Conservation (phyloP, 2,888 invertebrate genomes). For the Buathra laborator region DNA sequence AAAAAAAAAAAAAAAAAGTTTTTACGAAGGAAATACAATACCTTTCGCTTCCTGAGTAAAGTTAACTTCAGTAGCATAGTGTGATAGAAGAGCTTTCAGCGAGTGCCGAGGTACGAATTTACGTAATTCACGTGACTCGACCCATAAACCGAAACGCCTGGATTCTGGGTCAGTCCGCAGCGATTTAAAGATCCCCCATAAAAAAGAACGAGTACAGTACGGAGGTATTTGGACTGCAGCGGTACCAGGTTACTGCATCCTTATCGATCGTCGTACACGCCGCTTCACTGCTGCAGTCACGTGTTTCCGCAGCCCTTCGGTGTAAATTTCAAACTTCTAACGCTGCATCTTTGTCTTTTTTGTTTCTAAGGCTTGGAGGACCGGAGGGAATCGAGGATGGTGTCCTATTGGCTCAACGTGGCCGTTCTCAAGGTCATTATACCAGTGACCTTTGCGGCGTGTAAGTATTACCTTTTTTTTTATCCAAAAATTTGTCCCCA, state of each 20-base stretch:
- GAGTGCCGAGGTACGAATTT: background rate
- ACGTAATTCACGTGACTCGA: background rate
- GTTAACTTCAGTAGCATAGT: background rate
- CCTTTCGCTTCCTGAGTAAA: background rate
- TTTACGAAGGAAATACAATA: too few species aligned
- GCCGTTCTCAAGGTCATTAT: slow-evolving; percentile 86
- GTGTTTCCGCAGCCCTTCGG: background rate
- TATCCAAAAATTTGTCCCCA: background rate
- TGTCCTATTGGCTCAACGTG: slow-evolving; percentile 85
- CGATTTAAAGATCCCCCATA: slow-evolving; percentile 41
- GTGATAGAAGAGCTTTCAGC: background rate
- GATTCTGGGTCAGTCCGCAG: slow-evolving; percentile 33
- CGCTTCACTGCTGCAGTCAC: slow-evolving; percentile 16
- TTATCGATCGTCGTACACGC: slow-evolving; percentile 51
- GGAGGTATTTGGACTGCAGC: slow-evolving; percentile 70
- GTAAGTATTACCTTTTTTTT: slow-evolving; percentile 83
- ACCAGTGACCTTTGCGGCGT: slow-evolving; percentile 86
- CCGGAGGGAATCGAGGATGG: slow-evolving; percentile 81
- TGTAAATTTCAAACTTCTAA: background rate
- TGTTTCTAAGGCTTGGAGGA: slow-evolving; percentile 76
- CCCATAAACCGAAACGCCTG: background rate
- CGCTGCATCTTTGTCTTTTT: background rate
- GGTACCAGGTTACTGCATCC: slow-evolving; percentile 63
- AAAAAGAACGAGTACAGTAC: slow-evolving; percentile 22
- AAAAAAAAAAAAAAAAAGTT: too few species aligned